phyloP scores from a whole-genome alignment of 2,113 vertebrate genomes.

The Leptosomus discolor region DNA sequence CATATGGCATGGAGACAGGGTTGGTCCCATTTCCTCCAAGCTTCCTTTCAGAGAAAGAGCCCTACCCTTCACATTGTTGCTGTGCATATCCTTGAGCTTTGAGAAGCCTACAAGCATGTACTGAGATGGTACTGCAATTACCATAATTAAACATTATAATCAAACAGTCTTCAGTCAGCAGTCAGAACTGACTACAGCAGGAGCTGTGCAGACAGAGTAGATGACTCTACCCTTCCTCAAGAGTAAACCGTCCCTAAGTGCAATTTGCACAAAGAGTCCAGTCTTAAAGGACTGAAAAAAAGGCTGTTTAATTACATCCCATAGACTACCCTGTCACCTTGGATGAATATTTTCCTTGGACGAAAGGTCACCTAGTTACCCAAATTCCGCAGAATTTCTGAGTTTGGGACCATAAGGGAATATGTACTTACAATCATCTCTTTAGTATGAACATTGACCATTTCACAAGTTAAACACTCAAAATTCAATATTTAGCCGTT shows the following conservation, averaged over 20 bases:
- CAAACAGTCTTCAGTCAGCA: not conserved
- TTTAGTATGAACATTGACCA: accelerated
- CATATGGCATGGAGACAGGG: not conserved
- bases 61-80: not conserved
- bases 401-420: not conserved
- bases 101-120: not conserved
- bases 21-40: not conserved
- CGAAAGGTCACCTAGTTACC: not conserved
- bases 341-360: not conserved
- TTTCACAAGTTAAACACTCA: not conserved
- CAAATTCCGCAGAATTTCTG: not conserved
- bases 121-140: not conserved
- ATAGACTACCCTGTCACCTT: not conserved
- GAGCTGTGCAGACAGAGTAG: not conserved
- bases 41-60: not conserved
- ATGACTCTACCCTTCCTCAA: not conserved
- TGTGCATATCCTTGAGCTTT: not conserved
- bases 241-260: not conserved
- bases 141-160: slow-evolving; percentile 7
- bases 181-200: not conserved
- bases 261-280: not conserved
- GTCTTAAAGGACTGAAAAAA: not conserved
- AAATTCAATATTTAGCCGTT: not conserved
- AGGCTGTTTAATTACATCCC: not conserved
- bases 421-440: not conserved